These are phyloP conservation scores for Gila robusta DNA, from an alignment of 2,797 vertebrate genomes.

Conservation along the genomic window DNA sequence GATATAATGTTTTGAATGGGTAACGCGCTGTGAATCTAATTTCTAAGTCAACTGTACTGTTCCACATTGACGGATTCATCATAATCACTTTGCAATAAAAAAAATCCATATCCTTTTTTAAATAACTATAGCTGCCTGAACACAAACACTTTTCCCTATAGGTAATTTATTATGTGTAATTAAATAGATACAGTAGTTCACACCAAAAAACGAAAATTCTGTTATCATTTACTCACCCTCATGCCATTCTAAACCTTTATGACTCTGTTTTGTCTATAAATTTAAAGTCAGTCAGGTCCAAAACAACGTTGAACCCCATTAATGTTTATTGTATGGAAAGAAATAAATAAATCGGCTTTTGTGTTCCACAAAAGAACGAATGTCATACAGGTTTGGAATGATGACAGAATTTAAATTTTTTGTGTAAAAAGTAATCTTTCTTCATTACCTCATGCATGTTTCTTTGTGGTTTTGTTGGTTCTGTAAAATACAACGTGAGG, in stretches of 20 bases:
- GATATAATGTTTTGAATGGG: constrained; percentile 7
- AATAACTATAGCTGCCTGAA: constrained; percentile 1
- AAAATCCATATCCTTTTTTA: constrained; percentile 6
- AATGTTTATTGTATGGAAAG: neutral
- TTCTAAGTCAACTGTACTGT: neutral
- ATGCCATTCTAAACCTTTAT: neutral
- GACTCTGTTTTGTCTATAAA: neutral
- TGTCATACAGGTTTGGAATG: neutral
- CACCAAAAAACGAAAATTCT: neutral
- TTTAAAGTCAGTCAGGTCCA: neutral
- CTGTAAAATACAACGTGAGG: constrained; percentile 44
- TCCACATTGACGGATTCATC: neutral
- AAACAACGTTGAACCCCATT: neutral
- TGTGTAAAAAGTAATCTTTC: neutral
- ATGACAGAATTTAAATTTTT: neutral
- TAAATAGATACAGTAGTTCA: neutral
- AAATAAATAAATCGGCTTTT: neutral
- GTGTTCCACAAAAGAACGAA: neutral
- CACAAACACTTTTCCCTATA: neutral
- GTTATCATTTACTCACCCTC: neutral
- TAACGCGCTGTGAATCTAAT: neutral
- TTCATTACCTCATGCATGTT: neutral
- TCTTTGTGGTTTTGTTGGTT: constrained; percentile 40
- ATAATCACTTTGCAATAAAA: neutral
- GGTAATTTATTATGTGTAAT: constrained; percentile 2